A percentile compares a stretch with the other conserved stretches of the same genome.
These are phyloP conservation scores for Phengaris alcon DNA, from an alignment of 2,888 invertebrate species.

Conservation along the genomic window DNA sequence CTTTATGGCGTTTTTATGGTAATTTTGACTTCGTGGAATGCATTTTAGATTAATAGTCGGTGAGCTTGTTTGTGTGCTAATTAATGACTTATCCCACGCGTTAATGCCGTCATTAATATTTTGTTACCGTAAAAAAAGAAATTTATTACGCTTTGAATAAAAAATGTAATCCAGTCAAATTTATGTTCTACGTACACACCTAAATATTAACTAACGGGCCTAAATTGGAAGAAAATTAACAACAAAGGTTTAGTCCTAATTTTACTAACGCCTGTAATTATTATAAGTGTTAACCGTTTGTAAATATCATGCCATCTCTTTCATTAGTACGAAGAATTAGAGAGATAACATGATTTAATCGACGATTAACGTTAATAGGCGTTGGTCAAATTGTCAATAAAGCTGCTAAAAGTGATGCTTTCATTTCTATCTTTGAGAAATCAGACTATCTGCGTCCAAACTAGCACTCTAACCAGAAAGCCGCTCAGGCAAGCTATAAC, in stretches of 20 bases:
- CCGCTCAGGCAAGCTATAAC: background rate
- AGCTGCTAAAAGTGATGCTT: background rate
- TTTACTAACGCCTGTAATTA: too few relatives aligned
- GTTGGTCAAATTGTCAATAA: too few relatives aligned
- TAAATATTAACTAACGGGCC: background rate
- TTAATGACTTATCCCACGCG: constrained; percentile 34
- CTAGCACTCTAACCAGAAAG: background rate
- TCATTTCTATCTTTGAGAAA: background rate
- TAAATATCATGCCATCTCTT: too few relatives aligned
- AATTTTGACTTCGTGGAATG: constrained; percentile 36
- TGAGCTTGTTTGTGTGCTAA: constrained; percentile 36
- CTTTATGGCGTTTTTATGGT: constrained; percentile 12
- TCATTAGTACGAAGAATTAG: too few relatives aligned
- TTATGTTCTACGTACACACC: background rate
- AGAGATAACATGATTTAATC: too few relatives aligned
- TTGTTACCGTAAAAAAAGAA: constrained; percentile 4
- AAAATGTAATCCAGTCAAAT: constrained; percentile 12
- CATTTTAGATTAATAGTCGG: constrained; percentile 40
- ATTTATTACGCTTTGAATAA: constrained; percentile 6
- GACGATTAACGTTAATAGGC: too few relatives aligned
- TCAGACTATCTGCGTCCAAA: background rate
- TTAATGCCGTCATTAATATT: constrained; percentile 28
- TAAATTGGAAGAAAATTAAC: background rate
- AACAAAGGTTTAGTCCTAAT: too few relatives aligned
- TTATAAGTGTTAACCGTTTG: too few relatives aligned